Base-by-base conservation (phyloP, 2,888 invertebrate species). In the Stenotaenia linearis region DNA sequence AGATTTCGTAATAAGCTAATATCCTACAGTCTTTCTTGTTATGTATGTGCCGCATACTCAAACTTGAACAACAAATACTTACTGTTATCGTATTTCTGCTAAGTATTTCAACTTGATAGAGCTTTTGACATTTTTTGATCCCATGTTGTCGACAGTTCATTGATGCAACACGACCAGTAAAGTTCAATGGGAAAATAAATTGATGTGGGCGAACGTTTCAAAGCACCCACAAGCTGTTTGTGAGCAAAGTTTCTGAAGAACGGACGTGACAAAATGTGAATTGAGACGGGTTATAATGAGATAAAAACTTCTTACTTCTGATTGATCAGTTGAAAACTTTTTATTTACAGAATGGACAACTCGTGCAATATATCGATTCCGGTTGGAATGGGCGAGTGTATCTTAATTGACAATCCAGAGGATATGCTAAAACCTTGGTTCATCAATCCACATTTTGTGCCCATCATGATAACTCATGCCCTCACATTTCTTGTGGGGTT, bases 391-490 rank as follows among this genome's bases (percentile, higher is more conserved):
- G 75, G 30, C 12, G 30, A 75, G 4, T 32, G 35, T n/a, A 30
- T 75, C 3, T 25, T 12, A 25, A 37, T 75, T 7, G 75, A 25
- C 21, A 25, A 50, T 18, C 78, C 83, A 7, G 82, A 82, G 28
- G 83, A 83, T 28, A 82, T 83, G 82, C 80, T 83, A 32, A 80
- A 82, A 80, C 83, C 83, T 1, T 81, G 80, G 61, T 45, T 81
- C 23, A 82, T 80, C 75, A 83, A 83, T 79, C 77, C 81, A 21
- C 75, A 56, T 25, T 83, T 83, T 78, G 69, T 82, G 10, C 82
- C 83, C 6, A 83, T 83, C 35, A 81, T 83, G 6, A 75, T 82
- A 12, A 83, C 83, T 10, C 83, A 83, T 69, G 81, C 82, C 9
- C 77, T 83, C 9, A 83, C 83, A 12, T 83, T 83, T 79, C 40